phyloP scores from a whole-genome alignment of 2,797 vertebrate species.

The Falco columbarius region DNA sequence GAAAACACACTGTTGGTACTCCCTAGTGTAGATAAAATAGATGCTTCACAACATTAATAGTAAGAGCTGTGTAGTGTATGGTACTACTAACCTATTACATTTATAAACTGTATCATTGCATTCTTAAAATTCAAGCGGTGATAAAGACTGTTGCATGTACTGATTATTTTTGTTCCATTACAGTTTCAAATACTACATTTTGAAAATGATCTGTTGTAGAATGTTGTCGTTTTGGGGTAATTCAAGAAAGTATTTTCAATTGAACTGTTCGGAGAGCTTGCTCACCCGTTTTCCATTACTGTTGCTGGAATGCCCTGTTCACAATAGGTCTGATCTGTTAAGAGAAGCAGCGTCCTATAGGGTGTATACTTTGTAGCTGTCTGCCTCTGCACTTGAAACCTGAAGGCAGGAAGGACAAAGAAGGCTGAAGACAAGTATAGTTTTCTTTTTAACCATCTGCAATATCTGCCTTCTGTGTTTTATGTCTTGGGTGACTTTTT shows the following conservation, averaged over 20 bases:
- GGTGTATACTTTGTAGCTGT: not conserved
- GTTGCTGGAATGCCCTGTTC: not conserved
- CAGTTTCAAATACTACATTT: not conserved
- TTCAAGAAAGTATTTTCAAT: not conserved
- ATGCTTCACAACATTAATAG: not conserved
- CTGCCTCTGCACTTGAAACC: not conserved
- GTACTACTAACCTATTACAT: not conserved
- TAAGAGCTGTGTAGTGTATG: not conserved
- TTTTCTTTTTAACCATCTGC: not conserved
- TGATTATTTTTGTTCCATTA: not conserved
- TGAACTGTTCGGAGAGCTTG: not conserved
- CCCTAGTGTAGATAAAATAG: not conserved
- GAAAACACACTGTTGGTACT: not conserved
- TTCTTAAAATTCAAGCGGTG: not conserved
- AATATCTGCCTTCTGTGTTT: not conserved
- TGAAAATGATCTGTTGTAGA: not conserved
- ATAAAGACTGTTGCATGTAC: not conserved
- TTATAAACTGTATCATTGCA: not conserved
- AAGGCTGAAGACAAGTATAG: not conserved
- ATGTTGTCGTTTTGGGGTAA: not conserved
- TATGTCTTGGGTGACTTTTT: not conserved
- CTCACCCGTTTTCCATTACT: not conserved
- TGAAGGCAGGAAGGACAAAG: not conserved
- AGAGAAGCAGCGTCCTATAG: not conserved
- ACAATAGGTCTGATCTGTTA: not conserved